Evolutionary conservation across 35 echinoderm and acorn worm species (phyloP).

Genomic region (Nesometra sesokonis): DNA sequence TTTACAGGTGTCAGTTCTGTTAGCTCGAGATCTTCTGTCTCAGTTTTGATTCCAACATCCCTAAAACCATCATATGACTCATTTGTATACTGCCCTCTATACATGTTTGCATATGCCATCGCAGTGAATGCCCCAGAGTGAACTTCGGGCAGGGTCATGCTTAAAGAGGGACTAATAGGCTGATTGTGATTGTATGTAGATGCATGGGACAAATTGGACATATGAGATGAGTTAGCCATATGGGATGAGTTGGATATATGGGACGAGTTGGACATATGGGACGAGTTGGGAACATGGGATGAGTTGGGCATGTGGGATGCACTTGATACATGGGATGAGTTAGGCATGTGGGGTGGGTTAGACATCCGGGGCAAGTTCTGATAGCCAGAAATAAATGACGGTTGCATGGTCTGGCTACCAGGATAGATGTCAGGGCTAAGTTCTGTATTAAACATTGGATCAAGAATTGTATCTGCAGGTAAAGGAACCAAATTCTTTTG

Average conservation of each 20-base stretch:
- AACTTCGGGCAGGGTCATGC: slow-evolving; percentile 84
- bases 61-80: background rate
- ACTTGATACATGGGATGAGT: too few species aligned
- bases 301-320: too few species aligned
- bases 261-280: too few species aligned
- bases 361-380: background rate
- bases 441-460: too few species aligned
- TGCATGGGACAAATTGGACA: too few species aligned
- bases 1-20: background rate
- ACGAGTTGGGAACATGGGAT: too few species aligned
- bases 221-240: too few species aligned
- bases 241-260: too few species aligned
- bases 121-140: slow-evolving; percentile 75
- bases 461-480: too few species aligned
- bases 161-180: slow-evolving; percentile 14
- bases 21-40: background rate
- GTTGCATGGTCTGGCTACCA: too few species aligned
- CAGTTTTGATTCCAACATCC: background rate
- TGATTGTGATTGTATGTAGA: background rate
- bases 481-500: background rate
- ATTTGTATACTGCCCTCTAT: slow-evolving; percentile 19
- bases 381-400: background rate
- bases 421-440: too few species aligned
- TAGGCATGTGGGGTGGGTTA: too few species aligned
- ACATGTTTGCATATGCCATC: slow-evolving; percentile 88